Base-by-base conservation (phyloP, 2,888 invertebrate genomes). In the Myathropa florea region DNA sequence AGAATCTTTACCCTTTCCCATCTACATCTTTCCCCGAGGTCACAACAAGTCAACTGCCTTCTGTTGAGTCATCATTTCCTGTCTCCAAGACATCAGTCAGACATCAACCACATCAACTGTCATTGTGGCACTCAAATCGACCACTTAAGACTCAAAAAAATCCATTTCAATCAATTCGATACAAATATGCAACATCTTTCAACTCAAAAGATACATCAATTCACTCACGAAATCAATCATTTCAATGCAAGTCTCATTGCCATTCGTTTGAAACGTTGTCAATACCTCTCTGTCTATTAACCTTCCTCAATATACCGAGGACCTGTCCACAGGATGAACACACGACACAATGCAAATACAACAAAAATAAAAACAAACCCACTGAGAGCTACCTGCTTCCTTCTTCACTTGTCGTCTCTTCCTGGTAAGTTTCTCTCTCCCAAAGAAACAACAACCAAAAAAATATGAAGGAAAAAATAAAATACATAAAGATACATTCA, bases 291-390 rank as follows among this genome's bases (percentile, higher is more conserved):
- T 33, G 33, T 12, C 33, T 33, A 33, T 46, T 18, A 46, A 46
- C 46, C 46, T 46, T 46, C 18, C 46, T 46, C 59, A 59, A 59
- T 26, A 26, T 12, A 59, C 24, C 9, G 59, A 59, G 26, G 24
- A 46, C 46, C 59, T 59, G 46, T 46, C 46, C 46, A 18, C 46
- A 46, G 46, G 46, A 46, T 46, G 46, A 57, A 24, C 64, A 12
- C 73, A 64, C 28, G 75, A 21, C 73, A 61, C 46, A 72, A 61
- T 61, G 39, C 18, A 61, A 70, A 70, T 70, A 39, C 39, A 46
- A 46, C n/a, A 36, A 26, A 18, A 28, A 12, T 57, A 64, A 57
- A 12, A n/a, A n/a, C n/a, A n/a, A n/a, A n/a, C n/a, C n/a, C n/a
- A 12, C 21, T 2, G 23, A n/a, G 59, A 24, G 46, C 60, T 76